A percentile compares a stretch with the other conserved stretches of the same genome.
These are phyloP conservation scores for Pandion haliaetus DNA, from an alignment of 2,113 vertebrate species.

Conservation along the genomic window DNA sequence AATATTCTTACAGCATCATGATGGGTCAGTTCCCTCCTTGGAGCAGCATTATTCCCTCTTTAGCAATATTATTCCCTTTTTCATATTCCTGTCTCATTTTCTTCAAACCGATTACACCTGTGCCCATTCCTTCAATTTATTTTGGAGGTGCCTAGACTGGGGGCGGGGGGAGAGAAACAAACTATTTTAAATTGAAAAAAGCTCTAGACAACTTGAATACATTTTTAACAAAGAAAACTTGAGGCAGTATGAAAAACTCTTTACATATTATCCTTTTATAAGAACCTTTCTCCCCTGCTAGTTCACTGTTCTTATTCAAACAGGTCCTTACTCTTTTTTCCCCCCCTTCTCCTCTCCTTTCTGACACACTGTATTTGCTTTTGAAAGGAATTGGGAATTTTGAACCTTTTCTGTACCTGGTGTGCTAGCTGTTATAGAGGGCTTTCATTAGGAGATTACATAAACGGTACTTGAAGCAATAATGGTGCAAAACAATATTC, in stretches of 20 bases:
- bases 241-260: neutral
- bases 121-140: neutral
- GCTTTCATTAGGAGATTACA: neutral
- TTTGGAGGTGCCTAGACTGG: neutral
- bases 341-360: neutral
- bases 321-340: neutral
- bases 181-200: neutral
- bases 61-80: neutral
- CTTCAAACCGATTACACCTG: neutral
- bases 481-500: neutral
- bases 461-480: slow-evolving; percentile 13
- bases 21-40: neutral
- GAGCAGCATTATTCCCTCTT: neutral
- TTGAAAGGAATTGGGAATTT: neutral
- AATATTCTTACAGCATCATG: neutral
- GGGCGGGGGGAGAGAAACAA: neutral
- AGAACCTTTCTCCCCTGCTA: neutral
- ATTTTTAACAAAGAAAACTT: neutral
- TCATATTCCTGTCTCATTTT: neutral
- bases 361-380: neutral
- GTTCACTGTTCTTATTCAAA: neutral
- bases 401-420: neutral
- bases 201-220: neutral
- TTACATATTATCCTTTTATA: neutral
- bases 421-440: neutral